Base-by-base conservation (phyloP, 2,888 invertebrate species). In the Atethmia centrago region DNA sequence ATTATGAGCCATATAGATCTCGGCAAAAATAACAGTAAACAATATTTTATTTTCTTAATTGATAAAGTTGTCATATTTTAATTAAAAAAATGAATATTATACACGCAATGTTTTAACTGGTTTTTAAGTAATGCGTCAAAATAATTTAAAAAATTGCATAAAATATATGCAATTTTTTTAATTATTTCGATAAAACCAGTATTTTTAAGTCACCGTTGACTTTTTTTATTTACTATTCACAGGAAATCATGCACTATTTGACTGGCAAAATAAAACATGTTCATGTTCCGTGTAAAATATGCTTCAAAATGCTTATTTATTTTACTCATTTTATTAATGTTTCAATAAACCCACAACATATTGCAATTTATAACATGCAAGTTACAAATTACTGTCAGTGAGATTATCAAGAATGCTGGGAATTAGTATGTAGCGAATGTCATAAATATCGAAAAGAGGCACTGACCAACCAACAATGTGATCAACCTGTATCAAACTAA, bases 401-500 rank as follows among this genome's bases (percentile, higher is more conserved):
- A 77, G 58, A 77, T 74, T 77, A 78, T 77, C 78, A 63, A 80
- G 64, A 53, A n/a, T 36, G 31, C 64, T n/a, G 36, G 53, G 53
- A 64, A 53, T 31, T 53, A 53, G 10, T 36, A 64, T 53, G n/a
- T 64, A 64, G 28, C 51, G 64, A n/a, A 82, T 83, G 74, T 82
- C 78, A 87, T 77, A 80, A 81, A 82, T 80, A 79, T 63, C 67
- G 40, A 78, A 83, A 85, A 80, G 73, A 75, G 84, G 74, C 64
- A 82, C 67, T 80, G 85, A 82, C 81, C 85, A 77, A 70, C 67
- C 79, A 84, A 87, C 84, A 90, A 92, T 82, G 80, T 76, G 70
- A 93, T 87, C 95, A 94, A 82, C 93, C 95, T 95, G 94, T 96
- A 94, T 75, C 84, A 68, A 66, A 67, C 84, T 85, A 94, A 95